A percentile compares a stretch with the other conserved stretches of the same genome.
Evolutionary conservation across 2,113 vertebrate genomes (phyloP).

Genomic region (Grus americana): DNA sequence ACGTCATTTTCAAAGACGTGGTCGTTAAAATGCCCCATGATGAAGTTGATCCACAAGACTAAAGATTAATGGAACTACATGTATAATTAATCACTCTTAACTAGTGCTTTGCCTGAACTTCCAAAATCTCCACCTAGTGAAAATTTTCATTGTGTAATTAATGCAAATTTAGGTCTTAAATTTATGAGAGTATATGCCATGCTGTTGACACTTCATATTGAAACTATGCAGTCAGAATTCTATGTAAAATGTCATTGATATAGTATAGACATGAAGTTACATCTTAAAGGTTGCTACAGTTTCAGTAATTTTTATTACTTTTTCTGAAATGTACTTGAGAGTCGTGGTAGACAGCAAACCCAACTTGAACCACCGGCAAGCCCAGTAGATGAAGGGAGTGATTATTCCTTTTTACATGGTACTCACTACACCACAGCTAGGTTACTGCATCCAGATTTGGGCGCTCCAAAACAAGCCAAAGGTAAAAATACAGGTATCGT

Average conservation of each 20-base stretch:
- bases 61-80: neutral
- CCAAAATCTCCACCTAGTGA: neutral
- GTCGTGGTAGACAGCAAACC: neutral
- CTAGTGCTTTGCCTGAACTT: neutral
- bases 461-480: neutral
- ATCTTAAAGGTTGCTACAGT: neutral
- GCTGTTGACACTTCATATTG: neutral
- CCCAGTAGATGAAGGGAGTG: neutral
- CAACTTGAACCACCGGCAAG: neutral
- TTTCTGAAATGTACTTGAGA: neutral
- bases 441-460: neutral
- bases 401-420: neutral
- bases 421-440: neutral
- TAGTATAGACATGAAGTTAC: neutral
- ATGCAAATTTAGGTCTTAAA: neutral
- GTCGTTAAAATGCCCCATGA: neutral
- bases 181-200: neutral
- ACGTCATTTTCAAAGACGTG: neutral
- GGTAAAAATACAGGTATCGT: neutral
- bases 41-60: neutral
- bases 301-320: neutral
- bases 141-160: neutral
- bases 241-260: neutral
- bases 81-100: neutral
- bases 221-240: neutral